Conservation (phyloP, 2,797 vertebrate species). For the Thunnus albacares region DNA sequence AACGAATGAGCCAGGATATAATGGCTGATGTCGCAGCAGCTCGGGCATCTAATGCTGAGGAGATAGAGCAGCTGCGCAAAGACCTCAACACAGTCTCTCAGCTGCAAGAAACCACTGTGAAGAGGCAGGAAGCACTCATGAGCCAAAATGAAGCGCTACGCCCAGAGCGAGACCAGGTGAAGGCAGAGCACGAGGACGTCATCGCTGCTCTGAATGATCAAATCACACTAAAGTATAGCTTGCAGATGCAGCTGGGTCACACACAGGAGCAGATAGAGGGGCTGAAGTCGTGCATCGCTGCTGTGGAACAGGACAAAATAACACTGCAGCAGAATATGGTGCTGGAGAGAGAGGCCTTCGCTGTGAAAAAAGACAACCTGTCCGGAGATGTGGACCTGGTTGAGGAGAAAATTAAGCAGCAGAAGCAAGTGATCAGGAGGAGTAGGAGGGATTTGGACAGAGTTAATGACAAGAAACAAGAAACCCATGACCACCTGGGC, state of each 20-base stretch:
- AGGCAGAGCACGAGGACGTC: conserved; percentile 47
- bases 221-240: conserved; percentile 74
- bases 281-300: conserved; percentile 59
- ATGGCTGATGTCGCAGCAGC: conserved; percentile 85
- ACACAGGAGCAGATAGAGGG: conserved; percentile 66
- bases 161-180: conserved; percentile 62
- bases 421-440: conserved; percentile 32
- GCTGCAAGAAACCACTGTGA: conserved; percentile 61
- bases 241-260: conserved; percentile 75
- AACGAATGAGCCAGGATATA: conserved; percentile 77
- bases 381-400: conserved; percentile 42
- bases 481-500: conserved; percentile 22
- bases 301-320: background rate
- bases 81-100: conserved; percentile 53
- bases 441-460: conserved; percentile 44
- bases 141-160: conserved; percentile 68
- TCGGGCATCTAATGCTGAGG: conserved; percentile 61
- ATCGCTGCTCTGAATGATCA: conserved; percentile 80
- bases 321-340: conserved; percentile 64
- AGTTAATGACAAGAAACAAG: conserved; percentile 27
- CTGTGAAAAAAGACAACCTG: conserved; percentile 51
- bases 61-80: conserved; percentile 77
- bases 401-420: conserved; percentile 14
- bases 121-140: conserved; percentile 64
- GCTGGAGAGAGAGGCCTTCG: conserved; percentile 68